Conservation (phyloP, 2,797 vertebrate genomes). For the Forpus xanthops region DNA sequence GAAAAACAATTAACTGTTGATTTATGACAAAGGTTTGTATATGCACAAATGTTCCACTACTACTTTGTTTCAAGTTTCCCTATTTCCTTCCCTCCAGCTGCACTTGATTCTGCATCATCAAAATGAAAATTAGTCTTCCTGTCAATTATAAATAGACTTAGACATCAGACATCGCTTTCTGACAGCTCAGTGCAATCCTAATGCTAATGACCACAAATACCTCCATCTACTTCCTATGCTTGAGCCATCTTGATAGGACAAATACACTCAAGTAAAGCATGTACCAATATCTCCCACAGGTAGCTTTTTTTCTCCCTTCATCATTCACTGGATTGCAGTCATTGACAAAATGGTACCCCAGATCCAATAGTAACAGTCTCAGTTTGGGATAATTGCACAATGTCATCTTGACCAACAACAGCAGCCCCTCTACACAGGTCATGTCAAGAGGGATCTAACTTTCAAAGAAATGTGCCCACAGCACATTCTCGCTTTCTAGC, state of each 20-base stretch:
- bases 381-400: not conserved
- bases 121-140: not conserved
- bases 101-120: not conserved
- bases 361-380: not conserved
- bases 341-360: not conserved
- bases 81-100: constrained; percentile 18
- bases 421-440: too few species aligned
- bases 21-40: not conserved
- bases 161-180: not conserved
- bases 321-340: not conserved
- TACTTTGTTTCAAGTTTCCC: not conserved
- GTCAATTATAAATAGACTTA: not conserved
- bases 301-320: not conserved
- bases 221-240: not conserved
- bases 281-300: not conserved
- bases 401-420: not conserved
- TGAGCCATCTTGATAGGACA: not conserved
- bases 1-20: not conserved
- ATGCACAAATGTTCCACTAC: not conserved
- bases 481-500: not conserved
- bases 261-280: not conserved
- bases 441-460: fast-evolving
- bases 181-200: not conserved
- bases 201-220: not conserved
- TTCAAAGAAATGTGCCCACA: not conserved